phyloP scores from a whole-genome alignment of 2,113 vertebrate genomes.

The Toxostoma redivivum region DNA sequence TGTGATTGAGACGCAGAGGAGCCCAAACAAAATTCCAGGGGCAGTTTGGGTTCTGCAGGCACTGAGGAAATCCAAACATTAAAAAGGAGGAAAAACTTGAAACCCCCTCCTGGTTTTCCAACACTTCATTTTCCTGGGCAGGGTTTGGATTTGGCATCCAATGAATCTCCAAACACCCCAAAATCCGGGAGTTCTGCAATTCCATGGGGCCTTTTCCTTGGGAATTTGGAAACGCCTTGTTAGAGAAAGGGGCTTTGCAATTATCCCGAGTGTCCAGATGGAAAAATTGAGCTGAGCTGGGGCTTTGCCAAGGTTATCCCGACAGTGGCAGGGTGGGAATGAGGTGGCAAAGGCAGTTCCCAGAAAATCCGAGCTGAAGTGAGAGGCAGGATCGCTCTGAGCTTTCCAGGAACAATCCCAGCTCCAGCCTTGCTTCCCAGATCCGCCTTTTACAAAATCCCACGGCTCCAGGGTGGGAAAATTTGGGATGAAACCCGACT shows the following conservation, averaged over 20 bases:
- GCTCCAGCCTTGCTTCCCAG: neutral
- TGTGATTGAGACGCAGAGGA: neutral
- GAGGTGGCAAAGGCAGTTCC: neutral
- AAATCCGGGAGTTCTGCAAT: neutral
- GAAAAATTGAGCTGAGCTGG: neutral
- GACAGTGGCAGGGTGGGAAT: neutral
- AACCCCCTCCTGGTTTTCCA: neutral
- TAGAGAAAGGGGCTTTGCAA: neutral
- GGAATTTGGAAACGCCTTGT: neutral
- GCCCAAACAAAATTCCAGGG: neutral
- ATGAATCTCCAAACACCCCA: constrained; percentile 3
- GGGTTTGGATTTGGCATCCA: constrained; percentile 20
- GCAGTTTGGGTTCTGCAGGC: neutral
- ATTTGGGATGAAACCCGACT: neutral
- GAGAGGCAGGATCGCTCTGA: neutral
- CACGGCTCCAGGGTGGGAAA: neutral
- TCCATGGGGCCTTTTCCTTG: neutral
- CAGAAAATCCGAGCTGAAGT: neutral
- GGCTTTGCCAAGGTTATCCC: neutral
- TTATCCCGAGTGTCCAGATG: neutral
- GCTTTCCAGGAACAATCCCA: neutral
- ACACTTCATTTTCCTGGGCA: constrained; percentile 36
- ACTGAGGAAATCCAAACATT: neutral
- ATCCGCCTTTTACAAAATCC: neutral
- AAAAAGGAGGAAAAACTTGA: neutral